Conservation (phyloP, 2,888 invertebrate genomes). For the Catocala sponsa region DNA sequence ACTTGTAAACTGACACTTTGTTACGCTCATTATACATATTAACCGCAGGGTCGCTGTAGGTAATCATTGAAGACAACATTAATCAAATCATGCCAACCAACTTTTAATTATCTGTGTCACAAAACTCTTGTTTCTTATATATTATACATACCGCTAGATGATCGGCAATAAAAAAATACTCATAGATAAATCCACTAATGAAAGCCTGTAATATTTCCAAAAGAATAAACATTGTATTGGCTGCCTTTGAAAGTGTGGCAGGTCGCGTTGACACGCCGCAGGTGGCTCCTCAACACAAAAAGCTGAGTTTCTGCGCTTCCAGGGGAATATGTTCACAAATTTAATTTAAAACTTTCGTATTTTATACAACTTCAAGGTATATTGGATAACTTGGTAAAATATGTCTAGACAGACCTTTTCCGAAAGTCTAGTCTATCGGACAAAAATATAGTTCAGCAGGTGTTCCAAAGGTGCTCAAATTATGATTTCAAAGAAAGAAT, state of each 20-base stretch:
- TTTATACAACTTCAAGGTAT: conserved; percentile 55
- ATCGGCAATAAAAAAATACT: conserved; percentile 1
- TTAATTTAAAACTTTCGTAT: conserved; percentile 72
- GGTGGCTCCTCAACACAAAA: conserved; percentile 59
- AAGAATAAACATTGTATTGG: conserved; percentile 39
- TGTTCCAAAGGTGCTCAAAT: conserved; percentile 18
- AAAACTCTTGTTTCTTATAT: too few species aligned
- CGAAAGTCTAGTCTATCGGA: conserved; percentile 18
- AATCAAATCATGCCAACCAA: background rate
- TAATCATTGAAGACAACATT: background rate
- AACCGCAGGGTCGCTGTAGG: background rate
- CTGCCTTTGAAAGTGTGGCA: conserved; percentile 31
- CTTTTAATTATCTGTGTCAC: background rate
- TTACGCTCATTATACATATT: too few species aligned
- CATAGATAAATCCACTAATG: conserved; percentile 13
- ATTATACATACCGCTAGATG: too few species aligned
- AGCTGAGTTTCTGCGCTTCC: conserved; percentile 42
- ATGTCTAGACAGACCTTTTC: conserved; percentile 30
- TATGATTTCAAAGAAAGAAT: conserved; percentile 31
- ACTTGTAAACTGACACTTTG: too few species aligned
- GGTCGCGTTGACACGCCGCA: conserved; percentile 50
- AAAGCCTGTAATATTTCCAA: conserved; percentile 25
- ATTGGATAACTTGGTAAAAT: conserved; percentile 55
- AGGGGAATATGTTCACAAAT: conserved; percentile 57
- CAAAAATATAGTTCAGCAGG: conserved; percentile 18